phyloP scores from a whole-genome alignment of 2,113 vertebrate genomes.

The Malurus melanocephalus region DNA sequence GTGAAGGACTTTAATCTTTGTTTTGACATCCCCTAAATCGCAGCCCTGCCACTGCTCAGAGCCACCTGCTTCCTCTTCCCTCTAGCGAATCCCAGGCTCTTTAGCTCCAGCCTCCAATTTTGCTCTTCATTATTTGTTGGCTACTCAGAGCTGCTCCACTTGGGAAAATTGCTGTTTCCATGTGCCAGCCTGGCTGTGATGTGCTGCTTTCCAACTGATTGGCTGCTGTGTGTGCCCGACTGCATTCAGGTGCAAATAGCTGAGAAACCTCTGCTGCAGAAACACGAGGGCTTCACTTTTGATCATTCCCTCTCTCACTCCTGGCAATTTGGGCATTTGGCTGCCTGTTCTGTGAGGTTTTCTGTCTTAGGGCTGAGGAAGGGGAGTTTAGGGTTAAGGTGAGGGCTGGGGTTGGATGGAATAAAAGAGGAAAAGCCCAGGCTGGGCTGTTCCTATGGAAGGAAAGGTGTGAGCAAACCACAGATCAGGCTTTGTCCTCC shows the following conservation, averaged over 20 bases:
- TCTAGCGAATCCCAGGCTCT: background rate
- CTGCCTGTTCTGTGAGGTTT: fast-evolving
- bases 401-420: background rate
- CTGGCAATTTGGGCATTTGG: background rate
- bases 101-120: background rate
- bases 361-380: background rate
- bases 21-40: background rate
- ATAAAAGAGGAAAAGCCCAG: background rate
- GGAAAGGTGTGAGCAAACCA: background rate
- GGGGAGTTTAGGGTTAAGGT: fast-evolving
- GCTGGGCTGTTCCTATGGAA: background rate
- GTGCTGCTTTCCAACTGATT: background rate
- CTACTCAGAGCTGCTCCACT: background rate
- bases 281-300: background rate
- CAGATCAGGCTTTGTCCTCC: background rate
- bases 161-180: background rate
- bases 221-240: background rate
- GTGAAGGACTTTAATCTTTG: background rate
- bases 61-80: background rate
- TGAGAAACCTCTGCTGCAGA: background rate
- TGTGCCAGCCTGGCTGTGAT: background rate
- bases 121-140: background rate
- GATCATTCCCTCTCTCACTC: background rate
- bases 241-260: background rate
- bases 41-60: background rate